phyloP scores from a whole-genome alignment of 2,888 invertebrate genomes.

The Lepidochitona cinerea region DNA sequence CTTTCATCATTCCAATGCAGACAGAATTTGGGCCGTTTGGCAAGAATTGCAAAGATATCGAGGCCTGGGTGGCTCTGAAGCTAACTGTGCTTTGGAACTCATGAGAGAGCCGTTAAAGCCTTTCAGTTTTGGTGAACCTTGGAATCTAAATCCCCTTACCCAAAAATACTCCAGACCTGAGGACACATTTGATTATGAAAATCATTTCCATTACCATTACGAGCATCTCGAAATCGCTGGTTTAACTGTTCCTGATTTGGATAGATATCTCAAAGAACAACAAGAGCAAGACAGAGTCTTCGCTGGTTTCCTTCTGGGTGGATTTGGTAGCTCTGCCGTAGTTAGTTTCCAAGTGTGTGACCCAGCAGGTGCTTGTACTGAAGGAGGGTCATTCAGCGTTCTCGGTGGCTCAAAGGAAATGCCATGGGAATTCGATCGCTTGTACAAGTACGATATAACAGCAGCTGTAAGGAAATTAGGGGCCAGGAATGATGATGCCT shows the following conservation, averaged over 20 bases:
- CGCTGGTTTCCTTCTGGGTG: slow-evolving; percentile 36
- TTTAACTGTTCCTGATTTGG: slow-evolving; percentile 9
- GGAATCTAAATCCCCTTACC: slow-evolving; percentile 35
- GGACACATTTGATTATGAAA: slow-evolving; percentile 33
- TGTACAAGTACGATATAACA: slow-evolving; percentile 33
- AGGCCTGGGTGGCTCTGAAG: slow-evolving; percentile 31
- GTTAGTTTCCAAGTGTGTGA: slow-evolving; percentile 15
- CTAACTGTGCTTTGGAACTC: slow-evolving; percentile 37
- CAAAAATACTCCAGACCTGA: slow-evolving; percentile 30
- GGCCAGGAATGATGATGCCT: slow-evolving; percentile 11
- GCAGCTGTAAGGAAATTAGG: slow-evolving; percentile 14
- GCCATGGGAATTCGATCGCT: slow-evolving; percentile 37
- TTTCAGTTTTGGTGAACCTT: slow-evolving; percentile 38
- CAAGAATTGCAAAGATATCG: slow-evolving; percentile 24
- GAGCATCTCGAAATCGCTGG: slow-evolving; percentile 3
- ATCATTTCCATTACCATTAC: slow-evolving; percentile 5
- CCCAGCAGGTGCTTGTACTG: slow-evolving; percentile 16
- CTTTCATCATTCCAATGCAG: slow-evolving; percentile 32
- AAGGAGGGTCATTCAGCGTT: slow-evolving; percentile 32
- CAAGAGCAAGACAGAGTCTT: slow-evolving; percentile 30
- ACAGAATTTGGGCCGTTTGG: slow-evolving; percentile 28
- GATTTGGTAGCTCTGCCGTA: slow-evolving; percentile 30
- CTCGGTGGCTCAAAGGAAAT: slow-evolving; percentile 34
- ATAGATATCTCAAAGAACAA: not conserved
- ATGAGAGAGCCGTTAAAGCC: slow-evolving; percentile 32